Evolutionary conservation across 35 echinoderm and acorn worm genomes (phyloP), one percentile per base, ranked within the genome.

Genomic region (Holothuria glaberrima): DNA sequence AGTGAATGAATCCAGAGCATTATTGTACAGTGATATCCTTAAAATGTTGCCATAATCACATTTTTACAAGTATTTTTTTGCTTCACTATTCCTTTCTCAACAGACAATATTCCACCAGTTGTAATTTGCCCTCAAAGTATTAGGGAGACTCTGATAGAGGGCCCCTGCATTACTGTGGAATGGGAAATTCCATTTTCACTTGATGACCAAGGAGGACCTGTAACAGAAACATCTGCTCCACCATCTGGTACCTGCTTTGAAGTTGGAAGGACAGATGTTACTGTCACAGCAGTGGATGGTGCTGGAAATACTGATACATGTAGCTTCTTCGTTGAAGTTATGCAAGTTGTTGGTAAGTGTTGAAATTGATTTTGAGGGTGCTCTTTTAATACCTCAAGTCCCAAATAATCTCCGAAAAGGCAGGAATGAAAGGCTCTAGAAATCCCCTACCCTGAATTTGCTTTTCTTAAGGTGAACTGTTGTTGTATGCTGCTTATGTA

Each of bases 161-260:
- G 58, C 18, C 10, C 10, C 25, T 84, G 80, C 30, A 25, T 63
- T 24, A 46, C 22, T 31, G 59, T 84, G 46, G 58, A n/a, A 19
- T 84, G 80, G 80, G 28, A 13, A 7, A 61, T 84, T 35, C 80
- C 80, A 61, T 84, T 84, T 34, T 22, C 27, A 28, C 13, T 4
- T 41, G 80, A 84, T 30, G 12, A 84, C 16, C 52, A 29, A 1
- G 80, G 80, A 31, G 59, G 80, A 34, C 54, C 48, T 28, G 59
- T 63, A 0, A 32, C 33, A 9, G 54, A 58, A 17, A 20, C 56
- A 10, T 84, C 80, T 9, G 57, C 1, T 0, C 80, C 80, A 19
- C 5, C 80, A 19, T 84, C 80, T 30, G 80, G 80, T 25, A 62
- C 80, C 33, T 84, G 80, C n/a, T 84, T 84, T n/a, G 46, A 48